Evolutionary conservation across 2,113 vertebrate genomes (phyloP).

Genomic region (Sterna hirundo): DNA sequence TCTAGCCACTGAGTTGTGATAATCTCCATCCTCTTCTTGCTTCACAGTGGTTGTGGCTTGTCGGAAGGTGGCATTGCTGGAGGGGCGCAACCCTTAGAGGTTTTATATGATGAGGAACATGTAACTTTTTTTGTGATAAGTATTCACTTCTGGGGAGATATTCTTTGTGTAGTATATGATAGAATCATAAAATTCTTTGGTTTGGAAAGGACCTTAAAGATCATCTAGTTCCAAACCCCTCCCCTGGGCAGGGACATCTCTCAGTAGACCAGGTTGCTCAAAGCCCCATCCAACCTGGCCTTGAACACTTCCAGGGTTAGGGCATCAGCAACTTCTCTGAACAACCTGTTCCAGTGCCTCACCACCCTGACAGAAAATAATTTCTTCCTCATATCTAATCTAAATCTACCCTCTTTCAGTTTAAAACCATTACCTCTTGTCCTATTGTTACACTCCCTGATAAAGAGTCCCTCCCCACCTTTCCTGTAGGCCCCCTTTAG

Average conservation of each 20-base stretch:
- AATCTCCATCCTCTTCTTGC: not conserved
- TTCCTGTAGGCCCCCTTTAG: not conserved
- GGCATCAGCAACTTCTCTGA: not conserved
- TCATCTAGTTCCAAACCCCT: not conserved
- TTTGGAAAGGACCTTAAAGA: not conserved
- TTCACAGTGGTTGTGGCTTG: not conserved
- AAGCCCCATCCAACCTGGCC: not conserved
- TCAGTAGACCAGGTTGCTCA: not conserved
- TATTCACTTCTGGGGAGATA: not conserved
- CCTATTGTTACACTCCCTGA: not conserved
- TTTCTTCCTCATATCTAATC: not conserved
- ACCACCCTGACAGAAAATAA: not conserved
- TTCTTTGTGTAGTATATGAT: not conserved
- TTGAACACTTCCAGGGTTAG: not conserved
- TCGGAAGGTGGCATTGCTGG: not conserved
- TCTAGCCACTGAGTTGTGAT: not conserved
- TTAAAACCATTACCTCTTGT: not conserved
- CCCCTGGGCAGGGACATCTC: not conserved
- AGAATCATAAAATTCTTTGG: not conserved
- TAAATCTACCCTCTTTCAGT: not conserved
- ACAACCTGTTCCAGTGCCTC: not conserved
- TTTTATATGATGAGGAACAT: not conserved
- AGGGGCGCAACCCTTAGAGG: not conserved
- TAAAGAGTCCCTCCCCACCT: not conserved
- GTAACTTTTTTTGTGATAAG: not conserved